Conservation (phyloP, 2,797 vertebrate genomes). For the Caiman crocodilus region DNA sequence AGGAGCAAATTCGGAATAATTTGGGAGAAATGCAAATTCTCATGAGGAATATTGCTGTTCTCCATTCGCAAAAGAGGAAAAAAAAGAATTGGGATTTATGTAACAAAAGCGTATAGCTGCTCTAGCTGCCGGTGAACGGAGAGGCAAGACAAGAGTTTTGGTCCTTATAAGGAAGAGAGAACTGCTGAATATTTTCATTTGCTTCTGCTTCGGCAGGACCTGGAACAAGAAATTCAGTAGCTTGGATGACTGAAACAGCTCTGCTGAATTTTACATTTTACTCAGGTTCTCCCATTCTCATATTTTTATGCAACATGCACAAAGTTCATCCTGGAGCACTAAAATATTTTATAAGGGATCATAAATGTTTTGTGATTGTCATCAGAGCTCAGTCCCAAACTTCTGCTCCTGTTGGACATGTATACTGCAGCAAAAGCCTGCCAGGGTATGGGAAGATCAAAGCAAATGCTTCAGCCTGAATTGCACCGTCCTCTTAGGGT, state of each 20-base stretch:
- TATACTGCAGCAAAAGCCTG: neutral
- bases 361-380: neutral
- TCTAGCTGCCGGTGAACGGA: neutral
- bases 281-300: neutral
- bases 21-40: neutral
- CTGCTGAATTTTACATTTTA: neutral
- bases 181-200: neutral
- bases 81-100: neutral
- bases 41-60: neutral
- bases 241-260: neutral
- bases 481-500: neutral
- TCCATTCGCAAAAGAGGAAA: neutral
- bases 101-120: neutral
- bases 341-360: neutral
- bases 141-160: neutral
- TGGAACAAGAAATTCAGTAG: neutral
- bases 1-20: neutral
- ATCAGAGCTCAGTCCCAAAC: neutral
- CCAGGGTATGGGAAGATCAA: neutral
- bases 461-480: neutral
- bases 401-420: neutral
- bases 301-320: neutral
- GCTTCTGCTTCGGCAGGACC: neutral
- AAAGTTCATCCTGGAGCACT: neutral
- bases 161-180: neutral